A percentile compares a stretch with the other conserved stretches of the same genome.
These are phyloP conservation scores for Meteorus cinctellus DNA, from an alignment of 2,888 invertebrate genomes.

Conservation along the genomic window DNA sequence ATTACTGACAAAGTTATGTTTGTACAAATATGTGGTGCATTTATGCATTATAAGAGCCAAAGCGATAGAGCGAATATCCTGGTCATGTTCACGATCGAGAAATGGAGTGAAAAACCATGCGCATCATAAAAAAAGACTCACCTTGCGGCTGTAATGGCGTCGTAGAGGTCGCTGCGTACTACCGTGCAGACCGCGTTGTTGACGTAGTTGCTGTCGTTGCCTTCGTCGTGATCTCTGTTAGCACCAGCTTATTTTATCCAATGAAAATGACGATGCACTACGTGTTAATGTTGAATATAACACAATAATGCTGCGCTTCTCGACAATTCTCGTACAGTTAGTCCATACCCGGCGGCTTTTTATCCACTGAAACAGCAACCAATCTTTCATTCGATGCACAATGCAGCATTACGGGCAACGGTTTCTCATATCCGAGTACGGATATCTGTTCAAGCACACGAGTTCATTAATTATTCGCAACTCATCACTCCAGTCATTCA, in stretches of 20 bases:
- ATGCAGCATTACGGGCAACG: constrained; percentile 6
- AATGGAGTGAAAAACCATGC: neutral
- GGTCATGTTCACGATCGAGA: neutral
- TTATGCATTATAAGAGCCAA: neutral
- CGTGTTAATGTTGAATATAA: constrained; percentile 46
- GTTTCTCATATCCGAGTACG: constrained; percentile 13
- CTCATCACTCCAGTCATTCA: neutral
- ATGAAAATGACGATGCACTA: constrained; percentile 1
- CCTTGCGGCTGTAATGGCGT: constrained; percentile 70
- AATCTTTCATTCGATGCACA: constrained; percentile 29
- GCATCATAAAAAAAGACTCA: constrained; percentile 56
- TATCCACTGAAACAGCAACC: constrained; percentile 68
- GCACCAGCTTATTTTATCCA: neutral
- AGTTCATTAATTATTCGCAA: neutral
- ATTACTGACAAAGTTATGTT: constrained; percentile 36
- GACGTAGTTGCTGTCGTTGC: constrained; percentile 45
- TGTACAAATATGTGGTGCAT: neutral
- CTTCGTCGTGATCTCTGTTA: constrained; percentile 37
- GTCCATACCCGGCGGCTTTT: constrained; percentile 66
- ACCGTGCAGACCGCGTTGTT: constrained; percentile 53
- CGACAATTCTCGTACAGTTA: constrained; percentile 54
- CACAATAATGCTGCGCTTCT: constrained; percentile 27
- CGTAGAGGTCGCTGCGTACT: constrained; percentile 65
- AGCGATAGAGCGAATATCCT: constrained; percentile 1
- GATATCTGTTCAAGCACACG: constrained; percentile 16